Evolutionary conservation across 2,888 invertebrate species (phyloP), one percentile per base, ranked within the genome.

Genomic region (Parochlus steinenii): DNA sequence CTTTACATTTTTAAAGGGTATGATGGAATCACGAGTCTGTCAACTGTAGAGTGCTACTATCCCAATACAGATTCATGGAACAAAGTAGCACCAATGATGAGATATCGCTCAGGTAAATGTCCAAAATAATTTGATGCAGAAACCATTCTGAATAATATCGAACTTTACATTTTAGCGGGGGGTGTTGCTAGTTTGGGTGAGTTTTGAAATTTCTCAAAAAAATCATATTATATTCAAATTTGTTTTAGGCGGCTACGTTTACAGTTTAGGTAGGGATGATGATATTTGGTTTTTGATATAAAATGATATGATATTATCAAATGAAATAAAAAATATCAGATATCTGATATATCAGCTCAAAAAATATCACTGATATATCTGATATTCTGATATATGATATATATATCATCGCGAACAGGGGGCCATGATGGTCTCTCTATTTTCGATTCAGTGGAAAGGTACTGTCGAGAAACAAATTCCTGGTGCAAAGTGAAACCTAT

Each of bases 341-440:
- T n/a, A n/a, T n/a, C n/a, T n/a, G n/a, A n/a, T n/a, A n/a, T n/a
- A n/a, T n/a, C n/a, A n/a, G n/a, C n/a, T n/a, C n/a, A n/a, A n/a
- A n/a, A n/a, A n/a, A n/a, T n/a, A n/a, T n/a, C n/a, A n/a, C n/a
- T n/a, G n/a, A n/a, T n/a, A n/a, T n/a, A n/a, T n/a, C n/a, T n/a
- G n/a, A n/a, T n/a, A n/a, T n/a, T n/a, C n/a, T n/a, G n/a, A n/a
- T n/a, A n/a, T n/a, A n/a, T n/a, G n/a, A n/a, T n/a, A n/a, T n/a
- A n/a, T n/a, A n/a, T n/a, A n/a, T n/a, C n/a, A n/a, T n/a, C n/a
- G n/a, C n/a, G n/a, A n/a, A n/a, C n/a, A 26, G 89, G 87, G 11
- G 87, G 87, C 1, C 87, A 87, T 51, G 86, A 87, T 59, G 86
- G 87, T 0, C 60, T 85, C 11, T 80, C 81, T 5, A 87, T 86